Evolutionary conservation across 2,888 invertebrate genomes (phyloP), one percentile per base, ranked within the genome.

Genomic region (Stratiomys singularior): DNA sequence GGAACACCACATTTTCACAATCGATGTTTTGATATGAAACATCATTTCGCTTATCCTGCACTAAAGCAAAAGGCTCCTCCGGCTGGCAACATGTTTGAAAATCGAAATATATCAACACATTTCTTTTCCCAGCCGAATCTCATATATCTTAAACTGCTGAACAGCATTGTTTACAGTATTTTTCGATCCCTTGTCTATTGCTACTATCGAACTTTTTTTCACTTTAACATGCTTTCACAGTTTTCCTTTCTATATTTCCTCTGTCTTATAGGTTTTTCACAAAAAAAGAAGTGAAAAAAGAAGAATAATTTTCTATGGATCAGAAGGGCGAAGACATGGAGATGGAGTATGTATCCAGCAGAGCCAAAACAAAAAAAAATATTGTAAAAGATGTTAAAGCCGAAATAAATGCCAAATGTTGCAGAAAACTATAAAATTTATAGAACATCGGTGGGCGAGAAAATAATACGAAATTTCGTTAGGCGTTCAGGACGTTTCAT

Each of bases 351-450:
- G 25, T 46, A 47, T 25, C 47, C 47, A 47, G 27, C 25, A 25
- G 1, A 46, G 23, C n/a, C n/a, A 69, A 18, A 46, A 37, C 3
- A 5, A 37, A 37, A 37, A 37, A 37, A 37, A 74, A 74, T 60
- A 58, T 74, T 37, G 74, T 58, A 58, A 74, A 60, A 58, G 74
- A 58, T 58, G 58, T 58, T 74, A 58, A 30, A 76, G 60, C 28
- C 27, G 66, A 76, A 76, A 76, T 63, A 76, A 76, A 76, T 60
- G 76, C 76, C 76, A 76, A 76, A 76, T 76, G 76, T 76, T 76
- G 76, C 76, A 76, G 76, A 76, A 76, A 76, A 76, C 76, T 76
- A 76, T 76, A 76, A 76, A 76, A 76, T 69, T 69, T 69, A 69
- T 69, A 69, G 69, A 69, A 69, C 69, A 69, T 69, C 25, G 46